Evolutionary conservation across 1,140 invertebrate genomes (phyloP).

Genomic region (Maconellicoccus hirsutus): DNA sequence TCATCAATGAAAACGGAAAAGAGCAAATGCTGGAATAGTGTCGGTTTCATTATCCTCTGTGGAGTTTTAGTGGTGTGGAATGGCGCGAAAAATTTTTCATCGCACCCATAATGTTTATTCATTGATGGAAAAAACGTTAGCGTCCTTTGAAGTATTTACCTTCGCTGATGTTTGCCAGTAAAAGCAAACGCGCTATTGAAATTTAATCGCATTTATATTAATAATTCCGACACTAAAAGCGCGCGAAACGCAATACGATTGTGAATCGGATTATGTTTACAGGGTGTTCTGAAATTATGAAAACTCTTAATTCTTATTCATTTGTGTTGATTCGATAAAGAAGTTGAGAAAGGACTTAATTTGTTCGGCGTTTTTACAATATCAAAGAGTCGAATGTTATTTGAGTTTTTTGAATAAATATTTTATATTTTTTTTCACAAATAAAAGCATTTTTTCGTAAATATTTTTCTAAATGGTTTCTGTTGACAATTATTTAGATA

Average conservation of each 20-base stretch:
- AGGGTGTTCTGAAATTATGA: conserved; percentile 4
- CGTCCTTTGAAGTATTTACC: conserved; percentile 1
- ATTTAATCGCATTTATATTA: conserved; percentile 10
- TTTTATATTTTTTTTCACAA: too few relatives aligned
- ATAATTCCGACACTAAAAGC: neutral
- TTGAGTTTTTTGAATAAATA: too few relatives aligned
- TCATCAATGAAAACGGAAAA: too few relatives aligned
- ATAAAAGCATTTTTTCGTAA: too few relatives aligned
- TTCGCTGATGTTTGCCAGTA: neutral
- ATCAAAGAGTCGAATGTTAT: too few relatives aligned
- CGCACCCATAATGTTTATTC: neutral
- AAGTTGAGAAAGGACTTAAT: too few relatives aligned
- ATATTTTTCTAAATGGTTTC: too few relatives aligned
- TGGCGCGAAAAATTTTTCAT: neutral
- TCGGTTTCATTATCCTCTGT: too few relatives aligned
- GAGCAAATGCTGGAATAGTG: too few relatives aligned
- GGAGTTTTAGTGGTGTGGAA: neutral
- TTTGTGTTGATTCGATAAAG: too few relatives aligned
- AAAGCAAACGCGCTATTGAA: conserved; percentile 8
- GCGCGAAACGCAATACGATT: neutral
- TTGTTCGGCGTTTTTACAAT: too few relatives aligned
- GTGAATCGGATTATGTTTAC: neutral
- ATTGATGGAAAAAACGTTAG: neutral
- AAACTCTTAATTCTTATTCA: neutral
- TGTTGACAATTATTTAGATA: too few relatives aligned